Evolutionary conservation across 2,888 invertebrate species (phyloP).

Genomic region (Eutolmus rufibarbis): DNA sequence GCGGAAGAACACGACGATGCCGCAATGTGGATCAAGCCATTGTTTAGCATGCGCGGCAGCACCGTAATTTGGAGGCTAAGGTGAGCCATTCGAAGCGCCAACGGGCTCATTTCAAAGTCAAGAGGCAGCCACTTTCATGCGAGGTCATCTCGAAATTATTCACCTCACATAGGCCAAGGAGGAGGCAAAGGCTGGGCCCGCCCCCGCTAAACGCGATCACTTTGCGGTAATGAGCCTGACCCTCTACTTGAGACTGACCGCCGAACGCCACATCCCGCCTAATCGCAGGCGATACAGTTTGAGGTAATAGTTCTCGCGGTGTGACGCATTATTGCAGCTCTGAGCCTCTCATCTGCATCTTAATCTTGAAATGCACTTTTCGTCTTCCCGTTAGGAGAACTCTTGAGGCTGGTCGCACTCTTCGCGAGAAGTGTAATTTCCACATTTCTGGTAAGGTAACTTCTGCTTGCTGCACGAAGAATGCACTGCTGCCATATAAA

Average conservation of each 20-base stretch:
- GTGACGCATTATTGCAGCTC: background rate
- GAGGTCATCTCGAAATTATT: background rate
- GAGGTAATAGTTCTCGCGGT: background rate
- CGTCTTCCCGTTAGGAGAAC: conserved; percentile 13
- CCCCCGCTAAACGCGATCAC: background rate
- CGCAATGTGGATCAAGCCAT: conserved; percentile 27
- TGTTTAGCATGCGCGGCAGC: conserved; percentile 16
- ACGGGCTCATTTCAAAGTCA: background rate
- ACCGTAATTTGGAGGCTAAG: conserved; percentile 17
- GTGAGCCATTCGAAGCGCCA: conserved; percentile 2
- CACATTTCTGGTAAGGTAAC: conserved; percentile 8
- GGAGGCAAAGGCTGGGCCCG: background rate
- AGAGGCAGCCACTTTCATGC: background rate
- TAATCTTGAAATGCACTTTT: background rate
- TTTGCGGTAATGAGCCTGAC: conserved; percentile 20
- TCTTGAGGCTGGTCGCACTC: background rate
- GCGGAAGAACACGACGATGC: conserved; percentile 2
- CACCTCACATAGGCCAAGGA: background rate
- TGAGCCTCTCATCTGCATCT: conserved; percentile 11
- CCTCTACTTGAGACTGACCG: background rate
- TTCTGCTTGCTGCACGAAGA: background rate
- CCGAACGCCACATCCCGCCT: background rate
- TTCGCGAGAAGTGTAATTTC: conserved; percentile 21
- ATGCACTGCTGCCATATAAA: conserved; percentile 14
- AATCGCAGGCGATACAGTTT: conserved; percentile 20